Base-by-base conservation (phyloP, 2,797 vertebrate species). In the Danio tinwini region DNA sequence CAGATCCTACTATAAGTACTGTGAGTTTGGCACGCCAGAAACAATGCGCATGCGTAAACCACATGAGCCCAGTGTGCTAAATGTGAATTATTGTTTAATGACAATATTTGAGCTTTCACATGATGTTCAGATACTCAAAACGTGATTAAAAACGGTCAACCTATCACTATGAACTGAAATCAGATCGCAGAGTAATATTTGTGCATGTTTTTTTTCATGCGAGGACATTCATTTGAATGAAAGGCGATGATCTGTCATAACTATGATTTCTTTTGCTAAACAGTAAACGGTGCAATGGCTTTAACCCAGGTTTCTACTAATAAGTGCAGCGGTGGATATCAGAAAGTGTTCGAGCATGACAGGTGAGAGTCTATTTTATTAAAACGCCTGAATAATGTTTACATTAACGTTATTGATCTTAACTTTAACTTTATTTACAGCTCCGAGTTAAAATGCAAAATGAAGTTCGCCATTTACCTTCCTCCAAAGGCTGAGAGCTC, bases 331-430 rank as follows among this genome's bases (percentile, higher is more conserved):
- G 96, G 95, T 0, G 98, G 98, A 40, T 94, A 95, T 86, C 97
- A 99, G 92, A 99, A 99, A 86, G 97, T 98, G 13, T 99, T 96
- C 81, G 97, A 99, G 85, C 98, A 99, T 21, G 96, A 97, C 82
- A 99, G 97, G 98, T 99, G 29, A 73, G 59, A 50, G 12, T 67
- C 55, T 21, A 42, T 29, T 37, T 45, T 1, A 47, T 19, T 39
- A 17, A 56, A 55, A 19, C 16, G 6, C 16, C 40, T 7, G 39
- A 44, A 47, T 72, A 45, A 29, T 29, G 3, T 29, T 29, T 29
- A 29, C 16, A 14, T 16, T 45, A 16, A 58, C n/a, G 7, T 39
- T 70, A 4, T 6, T 16, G 44, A 16, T 42, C 11, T 21, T 29
- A 63, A 71, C 56, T n/a, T 53, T 2, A 44, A 71, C 10, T 64